Percentiles rank a stretch among this genome's conserved stretches.
phyloP scores from a whole-genome alignment of 2,888 invertebrate species.

The Netelia inedita region DNA sequence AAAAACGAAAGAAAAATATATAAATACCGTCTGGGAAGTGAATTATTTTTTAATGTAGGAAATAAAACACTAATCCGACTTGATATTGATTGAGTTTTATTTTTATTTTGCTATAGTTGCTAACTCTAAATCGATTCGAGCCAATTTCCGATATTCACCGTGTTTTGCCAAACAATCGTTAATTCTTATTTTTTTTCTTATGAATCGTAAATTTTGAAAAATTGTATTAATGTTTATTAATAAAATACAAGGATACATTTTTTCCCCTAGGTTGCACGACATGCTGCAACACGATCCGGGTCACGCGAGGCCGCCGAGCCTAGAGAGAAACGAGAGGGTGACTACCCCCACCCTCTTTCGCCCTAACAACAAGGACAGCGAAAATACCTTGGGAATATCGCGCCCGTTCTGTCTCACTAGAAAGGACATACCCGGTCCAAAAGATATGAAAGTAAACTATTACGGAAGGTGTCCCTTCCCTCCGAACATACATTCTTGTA shows the following conservation, averaged over 20 bases:
- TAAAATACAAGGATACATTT: conserved; percentile 66
- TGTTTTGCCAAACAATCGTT: too few relatives aligned
- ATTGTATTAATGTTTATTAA: too few relatives aligned
- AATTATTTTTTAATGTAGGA: too few relatives aligned
- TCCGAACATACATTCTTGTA: conserved; percentile 49
- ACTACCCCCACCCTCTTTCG: conserved; percentile 2
- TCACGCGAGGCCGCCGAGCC: conserved; percentile 66
- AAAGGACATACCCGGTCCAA: neutral
- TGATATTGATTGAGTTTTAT: too few relatives aligned
- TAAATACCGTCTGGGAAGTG: too few relatives aligned
- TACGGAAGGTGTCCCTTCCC: conserved; percentile 38
- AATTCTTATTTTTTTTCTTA: too few relatives aligned
- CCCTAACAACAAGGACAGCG: neutral
- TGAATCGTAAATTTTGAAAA: too few relatives aligned
- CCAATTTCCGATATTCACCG: too few relatives aligned
- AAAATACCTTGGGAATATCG: conserved; percentile 37
- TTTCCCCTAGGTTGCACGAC: conserved; percentile 59
- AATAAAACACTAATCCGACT: too few relatives aligned
- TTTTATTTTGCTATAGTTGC: too few relatives aligned
- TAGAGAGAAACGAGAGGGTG: neutral
- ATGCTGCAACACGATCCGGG: conserved; percentile 70
- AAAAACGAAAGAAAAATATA: too few relatives aligned
- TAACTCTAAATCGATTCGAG: too few relatives aligned
- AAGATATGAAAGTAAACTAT: conserved; percentile 43
- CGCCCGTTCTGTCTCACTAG: conserved; percentile 38